Conservation (phyloP, 2,888 invertebrate genomes). For the Allolobophora icterica region DNA sequence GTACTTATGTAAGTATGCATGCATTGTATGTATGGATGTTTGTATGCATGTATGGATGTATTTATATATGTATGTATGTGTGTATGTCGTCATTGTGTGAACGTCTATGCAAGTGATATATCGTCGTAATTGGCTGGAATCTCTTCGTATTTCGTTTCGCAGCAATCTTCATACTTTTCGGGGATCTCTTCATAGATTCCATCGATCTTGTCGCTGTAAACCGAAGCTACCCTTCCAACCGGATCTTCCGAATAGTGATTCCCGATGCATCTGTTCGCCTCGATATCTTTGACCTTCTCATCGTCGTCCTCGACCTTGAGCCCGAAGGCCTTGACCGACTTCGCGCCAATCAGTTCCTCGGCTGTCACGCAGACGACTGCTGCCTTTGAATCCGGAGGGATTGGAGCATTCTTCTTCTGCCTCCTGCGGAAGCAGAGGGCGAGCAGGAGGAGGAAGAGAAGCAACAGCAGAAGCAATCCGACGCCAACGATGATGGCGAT, state of each 20-base stretch:
- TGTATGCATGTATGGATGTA: not conserved
- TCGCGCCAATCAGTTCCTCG: not conserved
- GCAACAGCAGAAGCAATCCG: not conserved
- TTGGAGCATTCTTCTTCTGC: not conserved
- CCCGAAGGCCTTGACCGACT: not conserved
- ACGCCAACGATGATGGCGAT: not conserved
- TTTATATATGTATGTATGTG: not conserved
- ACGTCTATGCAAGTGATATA: not conserved
- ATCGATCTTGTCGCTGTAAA: not conserved
- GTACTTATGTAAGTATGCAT: too few species aligned
- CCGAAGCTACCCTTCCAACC: not conserved
- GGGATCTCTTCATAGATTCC: not conserved
- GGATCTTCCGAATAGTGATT: constrained; percentile 11
- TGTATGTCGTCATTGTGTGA: not conserved
- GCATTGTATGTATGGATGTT: too few species aligned
- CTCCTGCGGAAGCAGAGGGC: not conserved
- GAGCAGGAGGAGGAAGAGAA: not conserved
- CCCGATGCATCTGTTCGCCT: not conserved
- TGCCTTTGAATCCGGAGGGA: not conserved
- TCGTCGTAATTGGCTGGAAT: not conserved
- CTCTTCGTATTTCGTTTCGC: not conserved
- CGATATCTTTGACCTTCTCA: not conserved
- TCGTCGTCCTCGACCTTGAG: not conserved
- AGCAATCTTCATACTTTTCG: not conserved
- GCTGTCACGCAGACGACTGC: not conserved